phyloP scores from a whole-genome alignment of 2,113 vertebrate species.

The Callopanchax toddi region DNA sequence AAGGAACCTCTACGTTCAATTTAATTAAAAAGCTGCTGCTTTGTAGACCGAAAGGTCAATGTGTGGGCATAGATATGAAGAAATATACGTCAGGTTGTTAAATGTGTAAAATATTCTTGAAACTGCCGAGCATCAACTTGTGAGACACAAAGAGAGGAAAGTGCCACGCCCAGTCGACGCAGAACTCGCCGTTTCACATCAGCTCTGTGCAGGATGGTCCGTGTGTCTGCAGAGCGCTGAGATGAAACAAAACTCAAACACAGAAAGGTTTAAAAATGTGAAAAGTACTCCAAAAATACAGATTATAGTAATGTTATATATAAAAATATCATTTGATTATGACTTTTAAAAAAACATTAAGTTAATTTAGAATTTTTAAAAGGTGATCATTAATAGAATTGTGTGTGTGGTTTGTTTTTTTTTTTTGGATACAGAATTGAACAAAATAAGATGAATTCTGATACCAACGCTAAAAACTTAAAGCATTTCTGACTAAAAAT shows the following conservation, averaged over 20 bases:
- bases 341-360: no score
- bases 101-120: not conserved
- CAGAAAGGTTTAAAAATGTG: no score
- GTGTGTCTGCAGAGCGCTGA: no score
- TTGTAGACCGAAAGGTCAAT: not conserved
- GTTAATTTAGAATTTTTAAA: no score
- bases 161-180: conserved; percentile 58
- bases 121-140: conserved; percentile 1
- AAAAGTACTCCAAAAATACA: not conserved
- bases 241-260: no score
- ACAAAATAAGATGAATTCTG: no score
- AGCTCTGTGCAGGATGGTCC: conserved; percentile 42
- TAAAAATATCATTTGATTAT: no score
- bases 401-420: no score
- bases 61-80: not conserved
- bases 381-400: no score
- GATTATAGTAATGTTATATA: not conserved
- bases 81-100: not conserved
- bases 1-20: conserved; percentile 18
- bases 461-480: no score
- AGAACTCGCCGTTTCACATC: conserved; percentile 70
- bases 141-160: conserved; percentile 30
- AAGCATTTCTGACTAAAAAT: no score
- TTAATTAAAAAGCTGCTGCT: not conserved
- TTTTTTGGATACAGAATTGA: no score